These are phyloP conservation scores for Syrista parreyssii DNA, from an alignment of 2,888 invertebrate genomes.

Conservation along the genomic window DNA sequence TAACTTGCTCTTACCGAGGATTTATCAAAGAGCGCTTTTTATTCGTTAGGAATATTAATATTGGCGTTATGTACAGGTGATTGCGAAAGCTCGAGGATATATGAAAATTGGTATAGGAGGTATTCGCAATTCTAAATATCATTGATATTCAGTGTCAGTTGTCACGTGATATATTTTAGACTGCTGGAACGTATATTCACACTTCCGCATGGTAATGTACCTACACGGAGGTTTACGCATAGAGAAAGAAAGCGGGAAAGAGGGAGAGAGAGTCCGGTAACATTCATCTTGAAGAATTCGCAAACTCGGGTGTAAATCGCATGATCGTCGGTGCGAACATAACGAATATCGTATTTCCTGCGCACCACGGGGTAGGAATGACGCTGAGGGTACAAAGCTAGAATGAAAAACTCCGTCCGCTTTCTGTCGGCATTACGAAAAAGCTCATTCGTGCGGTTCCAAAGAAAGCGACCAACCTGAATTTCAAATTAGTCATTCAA, in stretches of 20 bases:
- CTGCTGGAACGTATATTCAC: background rate
- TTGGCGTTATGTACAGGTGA: background rate
- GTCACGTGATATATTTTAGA: background rate
- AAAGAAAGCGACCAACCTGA: conserved; percentile 43
- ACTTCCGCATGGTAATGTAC: background rate
- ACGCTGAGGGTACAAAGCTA: background rate
- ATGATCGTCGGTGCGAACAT: background rate
- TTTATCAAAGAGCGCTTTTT: background rate
- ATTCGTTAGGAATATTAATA: background rate
- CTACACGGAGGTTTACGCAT: background rate
- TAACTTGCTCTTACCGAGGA: background rate
- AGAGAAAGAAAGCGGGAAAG: background rate
- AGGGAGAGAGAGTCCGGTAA: background rate
- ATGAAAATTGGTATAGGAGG: background rate
- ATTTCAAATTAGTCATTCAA: conserved; percentile 47
- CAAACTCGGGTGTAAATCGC: background rate
- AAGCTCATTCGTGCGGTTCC: conserved; percentile 53
- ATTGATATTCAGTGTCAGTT: background rate
- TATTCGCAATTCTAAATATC: background rate
- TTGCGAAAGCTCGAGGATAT: background rate
- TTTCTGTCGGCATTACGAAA: conserved; percentile 20
- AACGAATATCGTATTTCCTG: background rate
- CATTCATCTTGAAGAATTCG: background rate
- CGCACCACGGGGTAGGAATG: background rate
- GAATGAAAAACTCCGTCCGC: background rate